Evolutionary conservation across 2,888 invertebrate species (phyloP), one percentile per base, ranked within the genome.

Genomic region (Stegophylla sp.): DNA sequence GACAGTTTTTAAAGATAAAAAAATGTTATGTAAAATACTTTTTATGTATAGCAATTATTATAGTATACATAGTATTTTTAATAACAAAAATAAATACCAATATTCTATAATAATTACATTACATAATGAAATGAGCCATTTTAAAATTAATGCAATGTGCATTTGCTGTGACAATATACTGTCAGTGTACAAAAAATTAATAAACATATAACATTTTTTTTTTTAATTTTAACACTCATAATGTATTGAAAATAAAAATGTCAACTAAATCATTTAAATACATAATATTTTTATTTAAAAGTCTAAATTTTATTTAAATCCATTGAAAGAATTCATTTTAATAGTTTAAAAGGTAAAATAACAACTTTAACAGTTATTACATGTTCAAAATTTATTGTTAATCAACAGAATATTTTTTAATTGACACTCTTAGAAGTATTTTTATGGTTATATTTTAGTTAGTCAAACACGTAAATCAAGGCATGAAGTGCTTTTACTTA

Each of bases 1-100:
- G 75, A 66, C 41, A 76, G 75, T 53, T 26, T 41, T 74, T 51
- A 17, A 64, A 74, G 56, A 56, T 61, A 61, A 48, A 51, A 74
- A 61, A 53, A 66, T 34, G 34, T 34, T 34, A 64, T 53, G 53
- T 75, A 64, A 74, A 48, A 48, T 12, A 51, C 41, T 28, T 64
- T 41, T 20, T 53, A 66, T 66, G 43, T 26, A 66, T 13, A 53
- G 43, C 53, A 66, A 76, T 41, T 76, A 53, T 53, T 76, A 66
- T 26, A 66, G 7, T 45, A 45, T 12, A 45, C 48, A n/a, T 23
- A 20, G 15, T 9, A 1, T 53, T 41, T n/a, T 45, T 45, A 23
- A 12, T 10, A 17, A 43, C 1, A 45, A 45, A 13, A 59, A 17
- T n/a, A 43, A 53, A 34, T n/a, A 15, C n/a, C 41, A 64, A 48